Evolutionary conservation across 2,797 vertebrate species (phyloP).

Genomic region (Pagetopsis macropterus): DNA sequence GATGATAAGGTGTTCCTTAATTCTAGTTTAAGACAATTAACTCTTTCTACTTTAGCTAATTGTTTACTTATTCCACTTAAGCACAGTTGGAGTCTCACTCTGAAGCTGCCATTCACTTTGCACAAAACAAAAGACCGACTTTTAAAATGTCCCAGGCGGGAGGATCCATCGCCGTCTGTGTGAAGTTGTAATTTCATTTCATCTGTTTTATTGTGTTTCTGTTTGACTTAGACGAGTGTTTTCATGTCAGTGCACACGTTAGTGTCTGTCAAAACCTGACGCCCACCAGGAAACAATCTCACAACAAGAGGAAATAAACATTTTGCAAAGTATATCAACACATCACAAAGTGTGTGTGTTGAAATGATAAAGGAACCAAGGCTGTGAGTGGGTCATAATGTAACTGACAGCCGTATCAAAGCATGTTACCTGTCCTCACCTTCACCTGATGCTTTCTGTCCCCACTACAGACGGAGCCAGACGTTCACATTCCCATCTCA

Average conservation of each 20-base stretch:
- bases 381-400: too few relatives aligned
- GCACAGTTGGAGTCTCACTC: slow-evolving; percentile 14
- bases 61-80: slow-evolving; percentile 15
- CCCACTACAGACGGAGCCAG: too few relatives aligned
- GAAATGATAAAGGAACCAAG: slow-evolving; percentile 4
- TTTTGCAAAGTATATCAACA: slow-evolving; percentile 12
- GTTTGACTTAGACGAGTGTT: slow-evolving; percentile 46
- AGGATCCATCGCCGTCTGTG: slow-evolving; percentile 42
- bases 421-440: slow-evolving; percentile 33
- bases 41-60: background rate
- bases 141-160: slow-evolving; percentile 29
- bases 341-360: background rate
- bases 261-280: slow-evolving; percentile 59
- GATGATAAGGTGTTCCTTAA: too few relatives aligned
- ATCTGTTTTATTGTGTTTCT: slow-evolving; percentile 45
- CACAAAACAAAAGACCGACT: background rate
- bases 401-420: too few relatives aligned
- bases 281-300: slow-evolving; percentile 45
- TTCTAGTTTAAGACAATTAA: too few relatives aligned
- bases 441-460: slow-evolving; percentile 9
- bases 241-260: slow-evolving; percentile 44
- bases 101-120: slow-evolving; percentile 32
- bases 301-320: background rate
- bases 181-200: slow-evolving; percentile 58
- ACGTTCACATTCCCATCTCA: too few relatives aligned